Evolutionary conservation across 2,888 invertebrate genomes (phyloP), one percentile per base, ranked within the genome.

Genomic region (Teleogryllus oceanicus): DNA sequence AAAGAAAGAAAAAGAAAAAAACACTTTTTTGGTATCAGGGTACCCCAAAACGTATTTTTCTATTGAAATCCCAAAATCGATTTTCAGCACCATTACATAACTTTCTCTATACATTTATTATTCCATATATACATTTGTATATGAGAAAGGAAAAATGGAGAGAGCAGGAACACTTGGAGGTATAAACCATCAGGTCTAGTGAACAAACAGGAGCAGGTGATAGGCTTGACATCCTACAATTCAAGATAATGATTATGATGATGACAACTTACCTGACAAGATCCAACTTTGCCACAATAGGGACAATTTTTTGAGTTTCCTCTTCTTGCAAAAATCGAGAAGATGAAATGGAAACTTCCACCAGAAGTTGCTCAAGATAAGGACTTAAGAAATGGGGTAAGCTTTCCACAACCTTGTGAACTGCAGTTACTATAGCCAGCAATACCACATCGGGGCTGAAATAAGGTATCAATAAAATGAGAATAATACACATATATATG

Each of bases 361-460:
- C 89, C 1, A 95, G 85, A 51, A 95, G 89, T 83, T 93, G 92
- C 83, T 92, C 91, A 51, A 97, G 88, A 87, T 96, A 96, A 0
- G 96, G 94, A 82, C 95, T 96, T 82, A 98, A 86, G 86, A 97
- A 98, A 74, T 94, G 88, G 0, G 95, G 92, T 75, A 97, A 86
- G 49, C 93, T 92, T 85, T 95, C 94, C 8, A 96, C 91, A 75
- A 97, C 91, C 87, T 95, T 96, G 81, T 94, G 92, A 51, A 96
- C 88, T 0, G 94, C 92, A 3, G 94, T 94, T 2, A 96, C 90
- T 11, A 93, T 91, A 85, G 95, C 94, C 21, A 93, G 86, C n/a
- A 93, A 86, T 0, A 92, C 87, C 24, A 92, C 84, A 83, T 92
- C 91, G 0, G 92, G 91, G 37, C 82, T 82, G 80, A 49, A 80